Base-by-base conservation (phyloP, 2,888 invertebrate species). In the Cataglyphis rosenhaueri region DNA sequence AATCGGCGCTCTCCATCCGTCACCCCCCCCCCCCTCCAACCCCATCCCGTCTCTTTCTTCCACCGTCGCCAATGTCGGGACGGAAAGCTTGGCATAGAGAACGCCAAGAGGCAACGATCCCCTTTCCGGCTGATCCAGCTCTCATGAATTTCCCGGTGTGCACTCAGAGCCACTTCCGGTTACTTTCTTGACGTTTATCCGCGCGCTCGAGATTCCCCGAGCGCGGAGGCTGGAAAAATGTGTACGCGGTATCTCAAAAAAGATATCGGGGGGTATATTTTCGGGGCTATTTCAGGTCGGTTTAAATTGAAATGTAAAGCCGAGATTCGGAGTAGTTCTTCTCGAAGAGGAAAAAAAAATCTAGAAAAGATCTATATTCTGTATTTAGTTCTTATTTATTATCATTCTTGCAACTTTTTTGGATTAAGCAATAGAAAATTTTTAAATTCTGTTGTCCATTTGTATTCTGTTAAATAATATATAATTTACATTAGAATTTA, bases 91-190 rank as follows among this genome's bases (percentile, higher is more conserved):
- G 66, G 61, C 35, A 71, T 57, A 65, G 65, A 74, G 79, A 48
- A 29, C 18, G 38, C 21, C 70, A 70, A 61, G 74, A 68, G 68
- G 59, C 65, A 85, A 84, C 74, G 87, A 86, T 87, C 89, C 83
- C 88, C 87, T 88, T 86, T 89, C 89, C 85, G 76, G 83, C 81
- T 87, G 87, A 91, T 91, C 87, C 86, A 82, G 71, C 78, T 64
- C 89, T 91, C 91, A 89, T 89, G 91, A 91, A 91, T 91, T 91
- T 89, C 79, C 83, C 86, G 76, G 74, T 74, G 83, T 82, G 84
- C 87, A 88, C 84, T 88, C 84, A 62, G 86, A 68, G 57, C 76
- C 75, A 87, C 86, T 91, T 88, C 86, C 86, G 84, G 88, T 84
- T 90, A 86, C 89, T 89, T 84, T 87, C 71, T 82, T 70, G 84